Base-by-base conservation (phyloP, 1,140 invertebrate genomes). In the Philopotamus ludificatus region DNA sequence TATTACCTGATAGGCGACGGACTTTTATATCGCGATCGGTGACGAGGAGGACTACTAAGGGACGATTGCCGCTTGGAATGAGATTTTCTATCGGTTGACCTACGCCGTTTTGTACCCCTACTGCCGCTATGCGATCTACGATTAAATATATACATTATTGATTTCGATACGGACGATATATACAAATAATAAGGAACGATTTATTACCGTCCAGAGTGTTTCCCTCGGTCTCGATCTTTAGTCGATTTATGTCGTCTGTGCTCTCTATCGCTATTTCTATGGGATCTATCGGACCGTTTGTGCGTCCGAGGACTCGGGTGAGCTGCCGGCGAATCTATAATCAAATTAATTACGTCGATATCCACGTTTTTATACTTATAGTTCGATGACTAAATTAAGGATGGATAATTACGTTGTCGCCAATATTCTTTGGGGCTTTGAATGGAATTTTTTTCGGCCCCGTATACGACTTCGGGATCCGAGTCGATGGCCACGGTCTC, bases 401-500 rank as follows among this genome's bases (percentile, higher is more conserved):
- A n/a, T n/a, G n/a, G n/a, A n/a, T n/a, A 62, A 7, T 74, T 73
- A 41, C 66, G 70, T 23, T 78, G 75, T 34, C 73, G 71, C 74
- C 75, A 80, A 58, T 77, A 78, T 7, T 79, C 76, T 23, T 76
- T 62, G 0, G 74, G 66, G 12, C 65, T 63, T 8, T 72, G 73
- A 9, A 75, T 74, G 49, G 75, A 76, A 1, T 77, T 77, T 28
- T 61, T 47, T 3, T 2, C 22, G 15, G 65, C 66, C 3, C 55
- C 44, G 25, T 70, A 67, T 18, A 67, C 41, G 10, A 67, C 57
- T 18, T 81, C 79, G 3, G 72, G 74, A 39, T 80, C 79, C 0
- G 78, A 81, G 45, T 81, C 79, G 39, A 80, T 77, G 12, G 78
- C 77, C 15, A 77, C 77, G 0, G 75, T 75, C 22, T 78, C 77